Base-by-base conservation (phyloP, 1,140 invertebrate species). In the Solenopsis invicta region DNA sequence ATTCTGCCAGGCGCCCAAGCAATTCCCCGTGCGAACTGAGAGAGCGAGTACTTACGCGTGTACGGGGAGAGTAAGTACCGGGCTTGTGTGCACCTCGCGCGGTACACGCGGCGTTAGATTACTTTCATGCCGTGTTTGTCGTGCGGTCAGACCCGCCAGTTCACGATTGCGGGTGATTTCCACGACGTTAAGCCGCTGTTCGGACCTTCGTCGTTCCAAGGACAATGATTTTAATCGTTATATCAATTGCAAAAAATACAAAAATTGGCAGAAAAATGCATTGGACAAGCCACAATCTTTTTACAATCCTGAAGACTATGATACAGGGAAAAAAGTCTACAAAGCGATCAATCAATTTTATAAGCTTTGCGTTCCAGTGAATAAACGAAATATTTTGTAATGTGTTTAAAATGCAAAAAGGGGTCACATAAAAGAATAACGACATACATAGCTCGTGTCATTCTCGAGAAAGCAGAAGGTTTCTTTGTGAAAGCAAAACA, bases 51-150 rank as follows among this genome's bases (percentile, higher is more conserved):
- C 87, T 87, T 87, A 78, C 59, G 69, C 69, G 76, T 77, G 71
- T 61, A 75, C 75, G 67, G 86, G 75, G 86, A 85, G 80, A 89
- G 80, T 64, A 71, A 90, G 89, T 91, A 84, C 59, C 52, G 48
- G 72, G 72, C 67, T 59, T 61, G 45, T 82, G 48, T 54, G 61
- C 48, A 69, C 66, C 80, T 69, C 66, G 64, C 72, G 64, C 74
- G 88, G 88, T 90, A 90, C 87, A 74, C 85, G 61, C 82, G 87
- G 89, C 85, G 91, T 92, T 92, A 86, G 85, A 91, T 92, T 92
- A 92, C 91, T 67, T 90, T 87, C 89, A 76, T 84, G 71, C 81
- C 48, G 88, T 81, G 80, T 90, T 92, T 87, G 89, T 77, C 76
- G 72, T 87, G 71, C 75, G 76, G 52, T 74, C 66, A 52, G 62